Conservation (phyloP, 1,140 invertebrate genomes). For the Phenacoccus solenopsis region DNA sequence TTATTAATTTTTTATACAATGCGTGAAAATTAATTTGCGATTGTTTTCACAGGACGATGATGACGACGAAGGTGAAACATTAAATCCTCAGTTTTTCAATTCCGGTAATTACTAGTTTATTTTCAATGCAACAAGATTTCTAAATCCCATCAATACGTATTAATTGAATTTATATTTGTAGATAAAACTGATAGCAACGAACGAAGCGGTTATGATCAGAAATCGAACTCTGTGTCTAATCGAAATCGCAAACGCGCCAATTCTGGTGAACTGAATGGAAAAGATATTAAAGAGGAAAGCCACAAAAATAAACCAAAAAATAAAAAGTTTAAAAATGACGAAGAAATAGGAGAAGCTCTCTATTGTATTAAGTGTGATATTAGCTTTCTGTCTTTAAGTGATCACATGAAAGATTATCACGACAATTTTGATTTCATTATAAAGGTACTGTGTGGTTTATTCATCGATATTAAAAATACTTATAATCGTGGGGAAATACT, state of each 20-base stretch:
- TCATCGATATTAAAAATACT: too few species aligned
- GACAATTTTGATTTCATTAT: not conserved
- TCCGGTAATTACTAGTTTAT: not conserved
- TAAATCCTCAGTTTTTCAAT: not conserved
- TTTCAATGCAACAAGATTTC: not conserved
- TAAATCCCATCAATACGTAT: too few species aligned
- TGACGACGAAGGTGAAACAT: not conserved
- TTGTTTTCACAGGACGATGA: not conserved
- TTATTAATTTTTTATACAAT: not conserved
- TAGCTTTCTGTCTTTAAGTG: not conserved
- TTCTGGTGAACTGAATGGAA: not conserved
- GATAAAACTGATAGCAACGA: not conserved
- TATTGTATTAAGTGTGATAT: constrained; percentile 2
- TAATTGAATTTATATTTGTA: not conserved
- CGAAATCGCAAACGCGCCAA: not conserved
- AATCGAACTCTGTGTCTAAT: not conserved
- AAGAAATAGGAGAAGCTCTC: not conserved
- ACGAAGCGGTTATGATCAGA: not conserved
- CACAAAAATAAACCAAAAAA: not conserved
- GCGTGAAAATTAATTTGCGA: not conserved
- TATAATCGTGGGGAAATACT: too few species aligned
- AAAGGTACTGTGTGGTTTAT: not conserved
- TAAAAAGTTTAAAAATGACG: constrained; percentile 5
- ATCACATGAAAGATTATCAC: not conserved
- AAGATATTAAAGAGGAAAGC: not conserved